A percentile compares a stretch with the other conserved stretches of the same genome.
phyloP scores from a whole-genome alignment of 1,140 invertebrate species.

The Whitmania pigra region DNA sequence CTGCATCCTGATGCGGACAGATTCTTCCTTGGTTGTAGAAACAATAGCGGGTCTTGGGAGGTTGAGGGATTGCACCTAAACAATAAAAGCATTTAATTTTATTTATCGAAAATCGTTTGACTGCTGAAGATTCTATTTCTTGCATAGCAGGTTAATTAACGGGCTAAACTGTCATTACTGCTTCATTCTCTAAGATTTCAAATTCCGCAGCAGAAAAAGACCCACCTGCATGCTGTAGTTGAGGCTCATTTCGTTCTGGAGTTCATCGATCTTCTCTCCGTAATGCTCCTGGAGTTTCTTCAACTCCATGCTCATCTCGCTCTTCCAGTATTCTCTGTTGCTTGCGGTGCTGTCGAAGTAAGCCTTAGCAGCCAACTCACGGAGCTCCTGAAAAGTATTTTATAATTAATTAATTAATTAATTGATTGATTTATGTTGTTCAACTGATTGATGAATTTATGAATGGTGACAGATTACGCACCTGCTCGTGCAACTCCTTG shows the following conservation, averaged over 20 bases:
- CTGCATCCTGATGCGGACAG: conserved; percentile 34
- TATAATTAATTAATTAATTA: neutral
- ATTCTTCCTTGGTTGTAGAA: conserved; percentile 33
- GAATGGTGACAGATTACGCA: conserved; percentile 15
- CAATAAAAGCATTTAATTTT: neutral
- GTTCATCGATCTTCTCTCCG: conserved; percentile 25
- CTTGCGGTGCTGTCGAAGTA: conserved; percentile 8
- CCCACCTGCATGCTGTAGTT: conserved; percentile 23
- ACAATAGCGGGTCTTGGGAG: neutral
- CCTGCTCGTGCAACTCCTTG: conserved; percentile 42
- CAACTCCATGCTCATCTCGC: conserved; percentile 11
- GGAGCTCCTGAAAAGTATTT: conserved; percentile 7
- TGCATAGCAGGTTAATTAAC: neutral
- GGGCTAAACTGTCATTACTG: neutral
- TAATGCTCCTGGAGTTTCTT: conserved; percentile 13
- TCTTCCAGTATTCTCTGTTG: conserved; percentile 19
- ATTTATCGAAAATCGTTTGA: neutral
- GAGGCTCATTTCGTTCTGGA: conserved; percentile 31
- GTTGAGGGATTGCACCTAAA: neutral
- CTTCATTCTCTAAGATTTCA: neutral
- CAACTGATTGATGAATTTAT: neutral
- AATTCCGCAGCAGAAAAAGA: neutral
- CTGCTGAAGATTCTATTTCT: neutral
- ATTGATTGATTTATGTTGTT: neutral
- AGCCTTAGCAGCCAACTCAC: conserved; percentile 12